Conservation (phyloP, 2,888 invertebrate genomes). For the Papilio demoleus region DNA sequence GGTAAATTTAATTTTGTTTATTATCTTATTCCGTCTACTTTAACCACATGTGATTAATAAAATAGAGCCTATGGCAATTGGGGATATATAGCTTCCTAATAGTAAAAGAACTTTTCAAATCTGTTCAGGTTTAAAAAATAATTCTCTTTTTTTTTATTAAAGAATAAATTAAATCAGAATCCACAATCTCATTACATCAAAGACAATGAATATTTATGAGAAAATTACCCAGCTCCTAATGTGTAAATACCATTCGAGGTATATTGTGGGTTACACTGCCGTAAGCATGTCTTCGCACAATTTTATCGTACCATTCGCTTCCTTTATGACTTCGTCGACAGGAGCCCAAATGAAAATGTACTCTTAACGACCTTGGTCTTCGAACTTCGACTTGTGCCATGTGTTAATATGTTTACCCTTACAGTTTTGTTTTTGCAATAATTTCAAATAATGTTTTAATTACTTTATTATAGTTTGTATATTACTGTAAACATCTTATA, state of each 20-base stretch:
- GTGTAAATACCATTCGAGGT: constrained; percentile 18
- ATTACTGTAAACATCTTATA: too few species aligned
- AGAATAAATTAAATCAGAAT: too few species aligned
- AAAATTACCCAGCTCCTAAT: constrained; percentile 6
- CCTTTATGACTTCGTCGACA: constrained; percentile 30
- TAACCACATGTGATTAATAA: too few species aligned
- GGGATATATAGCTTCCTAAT: too few species aligned
- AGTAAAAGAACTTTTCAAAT: too few species aligned
- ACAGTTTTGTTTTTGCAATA: background rate
- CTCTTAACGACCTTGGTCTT: constrained; percentile 15
- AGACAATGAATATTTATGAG: constrained; percentile 10
- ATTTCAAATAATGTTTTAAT: too few species aligned
- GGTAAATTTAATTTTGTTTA: too few species aligned
- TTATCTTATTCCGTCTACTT: too few species aligned
- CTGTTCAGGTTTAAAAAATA: too few species aligned
- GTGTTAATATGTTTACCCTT: background rate
- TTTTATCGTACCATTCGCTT: constrained; percentile 27
- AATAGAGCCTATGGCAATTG: too few species aligned
- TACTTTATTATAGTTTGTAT: too few species aligned
- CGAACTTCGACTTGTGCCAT: background rate
- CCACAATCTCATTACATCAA: background rate
- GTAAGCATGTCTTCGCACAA: constrained; percentile 25
- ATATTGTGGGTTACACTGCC: constrained; percentile 12
- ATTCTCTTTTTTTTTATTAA: too few species aligned
- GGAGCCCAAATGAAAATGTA: constrained; percentile 32